phyloP scores from a whole-genome alignment of 2,113 vertebrate species.

The Bostrychus sinensis region DNA sequence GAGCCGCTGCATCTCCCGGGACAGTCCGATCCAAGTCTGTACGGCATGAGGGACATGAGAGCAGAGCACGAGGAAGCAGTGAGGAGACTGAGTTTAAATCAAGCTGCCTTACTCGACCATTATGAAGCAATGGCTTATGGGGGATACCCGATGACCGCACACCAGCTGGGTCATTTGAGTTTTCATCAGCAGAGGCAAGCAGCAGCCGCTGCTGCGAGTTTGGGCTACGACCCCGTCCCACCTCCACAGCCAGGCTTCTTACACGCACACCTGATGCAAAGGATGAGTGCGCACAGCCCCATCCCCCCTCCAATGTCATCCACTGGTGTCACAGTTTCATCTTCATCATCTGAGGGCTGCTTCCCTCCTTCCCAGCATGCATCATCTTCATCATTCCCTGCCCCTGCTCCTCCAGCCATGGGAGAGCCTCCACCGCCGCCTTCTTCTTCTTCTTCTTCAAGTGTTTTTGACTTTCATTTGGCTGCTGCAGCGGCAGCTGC shows the following conservation, averaged over 20 bases:
- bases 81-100: conserved; percentile 88
- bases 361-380: conserved; percentile 83
- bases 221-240: conserved; percentile 82
- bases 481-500: conserved; percentile 76
- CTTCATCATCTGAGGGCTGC: conserved; percentile 55
- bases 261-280: conserved; percentile 77
- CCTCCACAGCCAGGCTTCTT: conserved; percentile 83
- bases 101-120: conserved; percentile 83
- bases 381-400: conserved; percentile 82
- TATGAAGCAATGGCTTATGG: conserved; percentile 80
- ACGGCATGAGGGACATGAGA: conserved; percentile 84
- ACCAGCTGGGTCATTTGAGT: conserved; percentile 73
- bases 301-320: conserved; percentile 55
- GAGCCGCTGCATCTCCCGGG: conserved; percentile 84
- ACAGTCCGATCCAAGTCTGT: conserved; percentile 79
- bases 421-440: conserved; percentile 68
- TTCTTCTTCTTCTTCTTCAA: conserved; percentile 74
- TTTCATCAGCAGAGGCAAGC: conserved; percentile 81
- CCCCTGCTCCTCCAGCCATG: conserved; percentile 90
- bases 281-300: conserved; percentile 65
- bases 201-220: conserved; percentile 80
- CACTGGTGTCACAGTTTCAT: conserved; percentile 21
- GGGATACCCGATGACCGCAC: conserved; percentile 75
- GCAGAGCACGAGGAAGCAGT: conserved; percentile 86
- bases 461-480: conserved; percentile 92